A percentile compares a stretch with the other conserved stretches of the same genome.
Conservation (phyloP, 2,797 vertebrate species). For the Urosaurus nigricauda region DNA sequence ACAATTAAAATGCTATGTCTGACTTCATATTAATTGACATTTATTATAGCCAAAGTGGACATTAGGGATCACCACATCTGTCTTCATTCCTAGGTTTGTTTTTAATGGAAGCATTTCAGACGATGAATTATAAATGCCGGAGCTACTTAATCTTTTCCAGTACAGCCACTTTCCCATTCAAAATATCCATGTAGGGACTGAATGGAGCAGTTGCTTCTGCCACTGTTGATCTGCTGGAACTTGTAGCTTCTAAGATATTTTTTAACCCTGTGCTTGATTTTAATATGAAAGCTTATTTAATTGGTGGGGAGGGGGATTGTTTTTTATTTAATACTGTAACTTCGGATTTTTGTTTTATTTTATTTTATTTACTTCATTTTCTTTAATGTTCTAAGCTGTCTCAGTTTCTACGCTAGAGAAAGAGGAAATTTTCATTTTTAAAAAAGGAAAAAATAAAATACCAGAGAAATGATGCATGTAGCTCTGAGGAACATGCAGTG, state of each 20-base stretch:
- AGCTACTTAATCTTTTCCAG: background rate
- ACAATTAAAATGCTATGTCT: background rate
- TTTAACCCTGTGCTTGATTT: background rate
- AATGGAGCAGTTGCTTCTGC: background rate
- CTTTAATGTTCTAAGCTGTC: too few species aligned
- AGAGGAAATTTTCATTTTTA: too few species aligned
- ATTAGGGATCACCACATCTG: background rate
- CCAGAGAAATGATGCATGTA: background rate
- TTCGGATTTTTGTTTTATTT: too few species aligned
- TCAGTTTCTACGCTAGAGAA: too few species aligned
- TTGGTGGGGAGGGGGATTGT: too few species aligned
- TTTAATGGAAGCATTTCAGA: background rate
- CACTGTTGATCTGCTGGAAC: background rate
- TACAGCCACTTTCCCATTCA: background rate
- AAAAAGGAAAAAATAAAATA: background rate
- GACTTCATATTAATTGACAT: fast-evolving
- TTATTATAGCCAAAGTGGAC: background rate
- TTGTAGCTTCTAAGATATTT: background rate
- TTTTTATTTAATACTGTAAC: too few species aligned
- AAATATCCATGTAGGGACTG: background rate
- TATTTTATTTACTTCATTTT: too few species aligned
- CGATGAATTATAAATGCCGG: background rate
- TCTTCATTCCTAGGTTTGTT: background rate
- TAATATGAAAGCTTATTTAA: too few species aligned
- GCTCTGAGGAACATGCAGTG: background rate